Base-by-base conservation (phyloP, 1,140 invertebrate genomes). In the Rhopalosiphum maidis region DNA sequence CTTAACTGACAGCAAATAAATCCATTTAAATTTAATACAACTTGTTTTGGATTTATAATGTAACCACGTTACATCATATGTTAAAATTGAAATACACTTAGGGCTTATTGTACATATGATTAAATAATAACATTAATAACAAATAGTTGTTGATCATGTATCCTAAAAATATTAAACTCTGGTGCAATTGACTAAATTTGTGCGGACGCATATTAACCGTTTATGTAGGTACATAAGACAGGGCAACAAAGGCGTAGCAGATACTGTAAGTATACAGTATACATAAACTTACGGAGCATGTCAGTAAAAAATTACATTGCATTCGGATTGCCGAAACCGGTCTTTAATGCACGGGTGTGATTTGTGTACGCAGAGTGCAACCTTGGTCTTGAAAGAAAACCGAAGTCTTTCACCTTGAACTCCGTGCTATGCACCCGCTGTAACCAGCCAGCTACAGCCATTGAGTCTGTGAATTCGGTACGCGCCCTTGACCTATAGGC, bases 351-450 rank as follows among this genome's bases (percentile, higher is more conserved):
- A 18, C 22, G 3, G n/a, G 22, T 15, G n/a, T 46, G 46, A 22
- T 48, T 9, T 9, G n/a, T 25, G 3, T 21, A 35, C n/a, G 35
- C 30, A 1, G 21, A 35, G 15, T n/a, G 5, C n/a, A 82, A 92
- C 91, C 91, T 92, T 92, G 91, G 77, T 82, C 21, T 46, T 92
- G 91, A 92, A 92, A 85, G 46, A 82, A 91, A 83, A 92, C 54
- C 43, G 4, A 41, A 48, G 77, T 54, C 37, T 92, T 41, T 46
- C 30, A 51, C 46, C 41, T 92, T 85, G 77, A 92, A 83, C 77
- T 83, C 46, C 2, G 4, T 0, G 2, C 21, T 9, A n/a, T 54
- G 48, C 87, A 51, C 15, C 15, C 30, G 15, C 87, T 51, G 43
- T 46, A n/a, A 18, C 21, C 8, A 68, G 60, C 22, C 30, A 21